Base-by-base conservation (phyloP, 2,113 vertebrate genomes). In the Oreotrochilus melanogaster region DNA sequence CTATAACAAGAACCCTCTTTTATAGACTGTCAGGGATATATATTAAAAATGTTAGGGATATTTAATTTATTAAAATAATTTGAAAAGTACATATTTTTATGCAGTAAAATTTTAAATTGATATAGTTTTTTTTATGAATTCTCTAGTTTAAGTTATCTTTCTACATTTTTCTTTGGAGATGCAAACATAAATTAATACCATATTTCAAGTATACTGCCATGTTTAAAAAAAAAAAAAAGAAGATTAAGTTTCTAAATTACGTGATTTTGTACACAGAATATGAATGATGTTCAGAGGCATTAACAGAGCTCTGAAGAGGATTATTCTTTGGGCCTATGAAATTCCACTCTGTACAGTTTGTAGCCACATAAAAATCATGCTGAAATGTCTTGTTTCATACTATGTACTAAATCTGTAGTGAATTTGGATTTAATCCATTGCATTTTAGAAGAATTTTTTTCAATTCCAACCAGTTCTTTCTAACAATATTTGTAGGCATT, bases 31-130 rank as follows among this genome's bases (percentile, higher is more conserved):
- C 98, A 98, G 98, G 98, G 98, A 98, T 97, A 98, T 97, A 97
- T 97, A 98, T 93, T 97, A 94, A 97, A 98, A 97, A 97, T 96
- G 96, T 92, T 98, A 98, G 95, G 97, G 96, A 95, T 93, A 96
- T 95, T 98, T 98, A 98, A 98, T 98, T 98, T 98, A 98, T 98
- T 98, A 96, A 98, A 98, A 98, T 98, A 93, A 98, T 96, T 98
- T 98, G 97, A 98, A 98, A 98, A 98, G 97, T 98, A 98, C 97
- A 97, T 98, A 98, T 98, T 98, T 98, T 98, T 98, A 98, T 98
- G 98, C 97, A 96, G 97, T 97, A 97, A 97, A 98, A 95, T 98
- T 97, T 98, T 97, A 97, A 98, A 98, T 98, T 78, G 88, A 97
- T 96, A 96, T 92, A 96, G 95, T 78, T 98, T 98, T 95, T 98